Conservation (phyloP, 1,140 invertebrate species). For the Scaptodrosophila lebanonensis region DNA sequence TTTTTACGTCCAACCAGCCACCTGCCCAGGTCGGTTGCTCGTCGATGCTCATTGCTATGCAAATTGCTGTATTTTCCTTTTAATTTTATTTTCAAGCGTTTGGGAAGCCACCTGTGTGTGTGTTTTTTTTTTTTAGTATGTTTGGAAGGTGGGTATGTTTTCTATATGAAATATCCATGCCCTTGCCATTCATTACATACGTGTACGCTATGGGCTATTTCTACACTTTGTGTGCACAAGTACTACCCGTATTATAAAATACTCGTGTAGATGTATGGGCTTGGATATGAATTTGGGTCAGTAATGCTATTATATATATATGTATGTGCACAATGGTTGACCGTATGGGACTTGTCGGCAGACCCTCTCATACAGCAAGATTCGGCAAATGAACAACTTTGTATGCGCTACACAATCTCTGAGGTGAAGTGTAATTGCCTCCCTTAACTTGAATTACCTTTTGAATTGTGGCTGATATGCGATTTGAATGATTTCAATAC, state of each 20-base stretch:
- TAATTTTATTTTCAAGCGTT: slow-evolving; percentile 61
- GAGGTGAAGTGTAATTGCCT: slow-evolving; percentile 49
- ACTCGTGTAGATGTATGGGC: slow-evolving; percentile 11
- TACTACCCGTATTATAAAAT: no score
- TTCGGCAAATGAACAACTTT: slow-evolving; percentile 20
- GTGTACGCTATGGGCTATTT: no score
- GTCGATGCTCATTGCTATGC: slow-evolving; percentile 55
- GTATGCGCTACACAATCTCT: slow-evolving; percentile 17
- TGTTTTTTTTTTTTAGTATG: no score
- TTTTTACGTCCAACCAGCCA: slow-evolving; percentile 1
- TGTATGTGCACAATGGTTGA: slow-evolving; percentile 30
- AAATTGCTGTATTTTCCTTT: slow-evolving; percentile 68
- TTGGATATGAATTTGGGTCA: slow-evolving; percentile 21
- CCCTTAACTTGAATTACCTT: no score
- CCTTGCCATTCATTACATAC: no score
- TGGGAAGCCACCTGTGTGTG: no score
- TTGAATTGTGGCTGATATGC: no score
- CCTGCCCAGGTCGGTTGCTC: neutral
- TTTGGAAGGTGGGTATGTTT: no score
- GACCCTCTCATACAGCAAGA: no score
- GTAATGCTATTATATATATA: slow-evolving; percentile 44
- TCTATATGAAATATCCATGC: no score
- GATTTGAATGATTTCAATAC: no score
- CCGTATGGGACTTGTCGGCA: slow-evolving; percentile 8
- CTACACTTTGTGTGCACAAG: no score